Percentiles rank a stretch among this genome's conserved stretches.
phyloP scores from a whole-genome alignment of 2,113 vertebrate genomes.

The Bujurquina vittata region DNA sequence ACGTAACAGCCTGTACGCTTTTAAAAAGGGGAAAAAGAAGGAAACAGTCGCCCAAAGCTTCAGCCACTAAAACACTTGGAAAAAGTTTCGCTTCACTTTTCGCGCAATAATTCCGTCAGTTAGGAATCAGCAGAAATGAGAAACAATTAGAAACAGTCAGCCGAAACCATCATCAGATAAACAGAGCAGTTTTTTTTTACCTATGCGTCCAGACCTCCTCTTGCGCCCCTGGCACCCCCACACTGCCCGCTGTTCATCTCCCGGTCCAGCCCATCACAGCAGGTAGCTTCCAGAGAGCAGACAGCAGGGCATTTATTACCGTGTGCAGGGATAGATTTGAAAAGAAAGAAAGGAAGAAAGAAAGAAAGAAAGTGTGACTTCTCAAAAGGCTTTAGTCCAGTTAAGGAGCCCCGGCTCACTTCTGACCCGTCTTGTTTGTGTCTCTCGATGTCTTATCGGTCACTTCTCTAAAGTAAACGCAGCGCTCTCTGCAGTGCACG shows the following conservation, averaged over 20 bases:
- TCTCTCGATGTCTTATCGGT: background rate
- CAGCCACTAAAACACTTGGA: background rate
- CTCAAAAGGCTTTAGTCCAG: background rate
- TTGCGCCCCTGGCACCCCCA: conserved; percentile 28
- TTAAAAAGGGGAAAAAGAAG: background rate
- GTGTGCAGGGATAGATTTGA: background rate
- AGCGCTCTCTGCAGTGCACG: background rate
- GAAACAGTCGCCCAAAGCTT: background rate
- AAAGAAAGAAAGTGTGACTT: background rate
- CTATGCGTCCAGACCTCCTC: conserved; percentile 56
- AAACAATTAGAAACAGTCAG: fast-evolving
- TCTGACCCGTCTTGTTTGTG: background rate
- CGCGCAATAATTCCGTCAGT: background rate
- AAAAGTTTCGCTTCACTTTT: conserved; percentile 5
- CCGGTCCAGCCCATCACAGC: conserved; percentile 37
- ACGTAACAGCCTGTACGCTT: too few species aligned
- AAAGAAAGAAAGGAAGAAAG: background rate
- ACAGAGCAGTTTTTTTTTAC: background rate
- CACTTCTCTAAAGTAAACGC: background rate
- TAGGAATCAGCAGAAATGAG: too few species aligned
- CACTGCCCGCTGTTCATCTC: conserved; percentile 56
- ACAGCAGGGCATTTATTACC: background rate
- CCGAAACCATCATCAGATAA: background rate
- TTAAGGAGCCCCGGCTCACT: background rate
- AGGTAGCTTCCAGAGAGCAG: conserved; percentile 28